These are phyloP conservation scores for Petrocephalus schoutedeni DNA, from an alignment of 2,797 vertebrate species.

Conservation along the genomic window DNA sequence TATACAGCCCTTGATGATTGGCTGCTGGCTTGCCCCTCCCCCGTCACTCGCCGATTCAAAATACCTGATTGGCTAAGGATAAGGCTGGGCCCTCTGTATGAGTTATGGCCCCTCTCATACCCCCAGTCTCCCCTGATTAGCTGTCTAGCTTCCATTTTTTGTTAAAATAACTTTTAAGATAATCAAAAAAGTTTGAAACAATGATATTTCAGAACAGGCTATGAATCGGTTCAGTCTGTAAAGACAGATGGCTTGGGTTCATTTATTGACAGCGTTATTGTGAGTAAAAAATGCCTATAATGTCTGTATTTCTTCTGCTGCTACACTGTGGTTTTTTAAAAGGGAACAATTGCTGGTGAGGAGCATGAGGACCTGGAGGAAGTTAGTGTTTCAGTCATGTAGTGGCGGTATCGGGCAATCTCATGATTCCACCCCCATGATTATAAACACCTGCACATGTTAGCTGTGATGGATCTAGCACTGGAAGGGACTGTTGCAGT, in stretches of 20 bases:
- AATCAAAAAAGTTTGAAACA: not conserved
- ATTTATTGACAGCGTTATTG: not conserved
- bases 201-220: not conserved
- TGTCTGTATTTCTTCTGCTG: not conserved
- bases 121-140: not conserved
- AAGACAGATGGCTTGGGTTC: not conserved
- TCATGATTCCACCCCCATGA: not conserved
- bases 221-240: not conserved
- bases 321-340: not conserved
- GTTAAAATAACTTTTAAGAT: not conserved
- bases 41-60: not conserved
- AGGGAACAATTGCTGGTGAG: not conserved
- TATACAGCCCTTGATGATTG: not conserved
- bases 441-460: not conserved
- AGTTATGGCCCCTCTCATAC: not conserved
- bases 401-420: not conserved
- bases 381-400: not conserved
- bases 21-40: not conserved
- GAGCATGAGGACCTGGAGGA: not conserved
- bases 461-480: not conserved
- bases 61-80: not conserved
- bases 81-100: not conserved
- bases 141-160: not conserved
- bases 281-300: not conserved
- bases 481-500: not conserved